Evolutionary conservation across 2,888 invertebrate species (phyloP).

Genomic region (Thecophora atra): DNA sequence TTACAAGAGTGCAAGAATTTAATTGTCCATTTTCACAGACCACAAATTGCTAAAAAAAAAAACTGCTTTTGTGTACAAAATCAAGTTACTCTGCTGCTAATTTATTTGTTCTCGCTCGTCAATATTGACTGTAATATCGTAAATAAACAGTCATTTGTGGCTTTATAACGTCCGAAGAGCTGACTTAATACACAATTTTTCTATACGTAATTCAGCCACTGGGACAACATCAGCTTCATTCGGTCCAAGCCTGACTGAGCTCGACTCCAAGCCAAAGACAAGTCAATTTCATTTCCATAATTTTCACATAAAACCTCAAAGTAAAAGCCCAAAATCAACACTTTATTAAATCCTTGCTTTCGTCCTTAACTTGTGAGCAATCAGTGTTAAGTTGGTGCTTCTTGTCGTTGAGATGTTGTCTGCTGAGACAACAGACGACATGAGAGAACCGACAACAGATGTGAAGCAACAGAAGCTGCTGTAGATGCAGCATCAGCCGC

Average conservation of each 20-base stretch:
- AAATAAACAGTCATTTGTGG: no score
- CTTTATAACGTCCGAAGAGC: no score
- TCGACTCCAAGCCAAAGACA: neutral
- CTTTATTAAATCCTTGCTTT: neutral
- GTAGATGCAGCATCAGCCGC: neutral
- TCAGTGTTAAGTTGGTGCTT: constrained; percentile 5
- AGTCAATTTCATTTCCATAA: constrained; percentile 34
- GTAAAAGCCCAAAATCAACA: constrained; percentile 34
- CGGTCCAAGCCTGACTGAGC: no score
- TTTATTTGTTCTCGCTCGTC: no score
- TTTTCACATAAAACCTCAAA: constrained; percentile 21
- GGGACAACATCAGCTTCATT: neutral
- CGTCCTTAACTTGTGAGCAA: constrained; percentile 9
- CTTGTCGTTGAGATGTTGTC: neutral
- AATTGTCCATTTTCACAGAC: no score
- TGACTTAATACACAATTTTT: neutral
- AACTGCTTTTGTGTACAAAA: no score
- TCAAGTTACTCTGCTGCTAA: no score
- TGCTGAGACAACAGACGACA: no score
- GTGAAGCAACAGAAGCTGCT: neutral
- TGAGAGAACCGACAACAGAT: neutral
- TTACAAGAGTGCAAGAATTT: no score
- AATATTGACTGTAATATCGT: no score
- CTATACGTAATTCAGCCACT: neutral
- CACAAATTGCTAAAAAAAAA: no score